Conservation (phyloP, 2,888 invertebrate genomes). For the Dynastes maya region DNA sequence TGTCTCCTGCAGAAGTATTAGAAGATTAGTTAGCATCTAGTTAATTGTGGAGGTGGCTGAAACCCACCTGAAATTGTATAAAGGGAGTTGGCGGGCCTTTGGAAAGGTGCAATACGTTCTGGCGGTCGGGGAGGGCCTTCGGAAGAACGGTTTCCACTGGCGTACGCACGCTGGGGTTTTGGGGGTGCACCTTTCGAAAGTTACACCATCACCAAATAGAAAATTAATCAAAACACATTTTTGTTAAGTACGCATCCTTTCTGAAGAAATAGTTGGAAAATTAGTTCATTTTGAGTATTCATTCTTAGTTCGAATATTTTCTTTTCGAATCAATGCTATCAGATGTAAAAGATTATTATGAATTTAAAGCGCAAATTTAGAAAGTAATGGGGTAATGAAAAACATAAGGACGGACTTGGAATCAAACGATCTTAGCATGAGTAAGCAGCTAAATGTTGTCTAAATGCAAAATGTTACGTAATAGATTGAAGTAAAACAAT, state of each 20-base stretch:
- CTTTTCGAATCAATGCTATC: neutral
- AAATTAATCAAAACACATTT: constrained; percentile 26
- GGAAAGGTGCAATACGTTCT: constrained; percentile 69
- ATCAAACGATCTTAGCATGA: constrained; percentile 8
- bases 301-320: neutral
- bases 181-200: constrained; percentile 72
- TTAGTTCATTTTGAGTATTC: constrained; percentile 5
- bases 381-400: neutral
- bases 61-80: constrained; percentile 76
- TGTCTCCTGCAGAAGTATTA: constrained; percentile 29
- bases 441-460: constrained; percentile 20
- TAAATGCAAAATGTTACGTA: constrained; percentile 29
- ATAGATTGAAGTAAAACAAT: constrained; percentile 23
- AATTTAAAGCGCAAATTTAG: constrained; percentile 14
- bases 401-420: neutral
- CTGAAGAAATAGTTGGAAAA: constrained; percentile 7
- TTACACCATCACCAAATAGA: constrained; percentile 50
- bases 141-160: constrained; percentile 66
- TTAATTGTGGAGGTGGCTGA: constrained; percentile 44
- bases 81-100: constrained; percentile 71
- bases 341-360: constrained; percentile 11
- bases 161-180: constrained; percentile 76
- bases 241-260: neutral
- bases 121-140: constrained; percentile 69
- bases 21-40: constrained; percentile 30